Evolutionary conservation across 1,140 invertebrate genomes (phyloP), one percentile per base, ranked within the genome.

Genomic region (Sycophaga agraensis): DNA sequence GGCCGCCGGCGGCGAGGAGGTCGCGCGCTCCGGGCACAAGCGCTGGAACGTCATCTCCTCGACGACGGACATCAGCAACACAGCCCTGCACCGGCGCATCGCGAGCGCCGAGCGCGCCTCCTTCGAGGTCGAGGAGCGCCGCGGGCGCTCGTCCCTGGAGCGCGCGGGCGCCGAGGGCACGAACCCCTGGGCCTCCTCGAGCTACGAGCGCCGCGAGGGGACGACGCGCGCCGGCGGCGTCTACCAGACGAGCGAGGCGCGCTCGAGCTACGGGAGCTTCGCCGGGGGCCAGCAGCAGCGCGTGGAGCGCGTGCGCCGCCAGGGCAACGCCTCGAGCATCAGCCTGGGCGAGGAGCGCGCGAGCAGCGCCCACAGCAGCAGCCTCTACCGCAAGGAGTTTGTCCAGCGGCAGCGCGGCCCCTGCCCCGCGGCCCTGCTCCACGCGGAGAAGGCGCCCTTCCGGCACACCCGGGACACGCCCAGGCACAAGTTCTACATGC

Each of bases 401-500:
- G 84, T 85, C 4, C 86, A 86, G 1, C 83, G 84, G 57, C 83
- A 84, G 46, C 79, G 66, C 11, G 89, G 88, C 45, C 89, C 89
- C 0, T 93, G 91, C 77, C 91, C 91, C 2, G 91, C 89, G 5
- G 83, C 90, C 24, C 79, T 91, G 14, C 83, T 93, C 9, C 88
- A 92, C 68, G 82, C 85, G 0, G 85, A 89, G 42, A 83, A 86
- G 59, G 85, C 88, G 43, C 87, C 88, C 17, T 93, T 90, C 73
- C 90, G 90, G 73, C 90, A 92, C 68, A 91, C 90, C 1, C 84
- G 91, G 61, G 89, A 92, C 72, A 91, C 91, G 0, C 87, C 85
- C 45, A 88, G 90, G 70, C 91, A 93, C 71, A 91, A 91, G 72
- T 93, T 92, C 73, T 93, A 92, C 70, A 83, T 89, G 72, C 85